These are phyloP conservation scores for Bombyx mori DNA, from an alignment of 1,140 invertebrate genomes.

Conservation along the genomic window DNA sequence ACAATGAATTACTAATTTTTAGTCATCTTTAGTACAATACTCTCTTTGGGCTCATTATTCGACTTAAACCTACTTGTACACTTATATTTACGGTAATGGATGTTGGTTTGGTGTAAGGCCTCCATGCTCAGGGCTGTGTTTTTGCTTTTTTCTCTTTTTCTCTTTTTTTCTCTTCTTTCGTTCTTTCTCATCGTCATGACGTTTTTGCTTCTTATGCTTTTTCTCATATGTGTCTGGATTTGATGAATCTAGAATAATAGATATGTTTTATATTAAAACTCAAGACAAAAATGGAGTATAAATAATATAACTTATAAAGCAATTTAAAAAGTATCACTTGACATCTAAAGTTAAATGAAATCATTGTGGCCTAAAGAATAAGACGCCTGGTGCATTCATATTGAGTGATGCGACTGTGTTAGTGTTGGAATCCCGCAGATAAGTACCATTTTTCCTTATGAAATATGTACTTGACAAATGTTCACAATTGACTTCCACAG, in stretches of 20 bases:
- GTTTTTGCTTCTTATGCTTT: constrained; percentile 96
- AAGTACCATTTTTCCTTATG: too few species aligned
- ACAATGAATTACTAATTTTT: too few species aligned
- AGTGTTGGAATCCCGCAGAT: too few species aligned
- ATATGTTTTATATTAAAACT: not conserved
- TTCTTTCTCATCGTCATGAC: constrained; percentile 95
- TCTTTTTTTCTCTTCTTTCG: constrained; percentile 96
- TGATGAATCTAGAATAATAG: constrained; percentile 69
- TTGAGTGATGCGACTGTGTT: too few species aligned
- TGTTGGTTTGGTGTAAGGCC: constrained; percentile 82
- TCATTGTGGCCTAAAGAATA: too few species aligned
- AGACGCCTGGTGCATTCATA: too few species aligned
- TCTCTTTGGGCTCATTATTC: constrained; percentile 24
- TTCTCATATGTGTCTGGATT: constrained; percentile 91
- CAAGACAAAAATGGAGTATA: too few species aligned
- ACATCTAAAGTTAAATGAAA: too few species aligned
- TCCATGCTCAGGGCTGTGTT: constrained; percentile 91
- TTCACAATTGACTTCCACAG: too few species aligned
- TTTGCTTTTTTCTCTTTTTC: constrained; percentile 95
- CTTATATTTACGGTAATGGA: constrained; percentile 54
- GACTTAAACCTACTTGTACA: constrained; percentile 14
- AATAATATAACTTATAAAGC: too few species aligned
- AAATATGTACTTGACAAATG: too few species aligned
- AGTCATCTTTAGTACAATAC: constrained; percentile 2
- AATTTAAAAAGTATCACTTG: too few species aligned